phyloP scores from a whole-genome alignment of 1,140 invertebrate species.

The Drosophila ogumai region DNA sequence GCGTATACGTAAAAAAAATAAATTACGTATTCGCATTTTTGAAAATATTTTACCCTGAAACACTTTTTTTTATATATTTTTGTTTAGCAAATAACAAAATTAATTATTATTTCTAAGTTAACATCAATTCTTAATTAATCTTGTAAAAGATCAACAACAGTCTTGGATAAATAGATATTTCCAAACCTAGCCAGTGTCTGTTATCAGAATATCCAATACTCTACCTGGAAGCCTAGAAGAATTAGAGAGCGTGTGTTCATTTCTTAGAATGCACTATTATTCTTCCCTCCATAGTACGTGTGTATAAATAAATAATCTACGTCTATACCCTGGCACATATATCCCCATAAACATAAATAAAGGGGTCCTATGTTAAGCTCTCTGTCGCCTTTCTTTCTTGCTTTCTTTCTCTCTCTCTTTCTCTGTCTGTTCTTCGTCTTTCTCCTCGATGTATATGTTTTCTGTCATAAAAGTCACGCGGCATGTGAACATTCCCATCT shows the following conservation, averaged over 20 bases:
- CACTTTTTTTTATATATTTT: no score
- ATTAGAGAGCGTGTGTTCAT: not conserved
- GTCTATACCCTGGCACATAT: conserved; percentile 23
- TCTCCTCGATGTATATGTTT: conserved; percentile 43
- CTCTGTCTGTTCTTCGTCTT: conserved; percentile 4
- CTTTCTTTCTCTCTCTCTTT: not conserved
- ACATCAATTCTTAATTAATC: not conserved
- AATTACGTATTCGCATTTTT: not conserved
- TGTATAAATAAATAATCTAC: conserved; percentile 34
- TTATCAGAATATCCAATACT: not conserved
- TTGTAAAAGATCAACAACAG: not conserved
- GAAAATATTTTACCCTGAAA: no score
- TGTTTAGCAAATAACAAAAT: no score
- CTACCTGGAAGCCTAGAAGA: not conserved
- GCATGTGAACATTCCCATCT: conserved; percentile 31
- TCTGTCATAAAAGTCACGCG: conserved; percentile 71
- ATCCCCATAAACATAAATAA: conserved; percentile 64
- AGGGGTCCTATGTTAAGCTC: conserved; percentile 44
- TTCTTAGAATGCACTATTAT: conserved; percentile 4
- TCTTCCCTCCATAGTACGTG: conserved; percentile 10
- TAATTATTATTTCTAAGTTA: no score
- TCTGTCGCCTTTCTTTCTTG: conserved; percentile 9
- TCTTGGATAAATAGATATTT: not conserved
- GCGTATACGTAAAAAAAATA: not conserved
- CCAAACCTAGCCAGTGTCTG: not conserved